A percentile compares a stretch with the other conserved stretches of the same genome.
phyloP scores from a whole-genome alignment of 2,113 vertebrate genomes.

The Melospiza georgiana region DNA sequence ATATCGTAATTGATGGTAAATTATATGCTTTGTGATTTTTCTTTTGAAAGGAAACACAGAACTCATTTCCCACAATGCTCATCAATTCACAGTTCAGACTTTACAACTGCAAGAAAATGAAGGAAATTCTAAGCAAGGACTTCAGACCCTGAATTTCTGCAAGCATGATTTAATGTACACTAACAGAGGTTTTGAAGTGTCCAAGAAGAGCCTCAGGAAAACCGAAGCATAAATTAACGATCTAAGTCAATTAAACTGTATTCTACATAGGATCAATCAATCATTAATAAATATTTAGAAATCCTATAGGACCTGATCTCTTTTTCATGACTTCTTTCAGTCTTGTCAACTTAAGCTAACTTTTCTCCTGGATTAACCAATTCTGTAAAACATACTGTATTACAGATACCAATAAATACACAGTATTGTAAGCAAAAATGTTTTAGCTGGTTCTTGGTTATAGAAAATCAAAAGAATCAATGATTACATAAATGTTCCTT shows the following conservation, averaged over 20 bases:
- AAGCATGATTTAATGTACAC: not conserved
- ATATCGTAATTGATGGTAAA: conserved; percentile 22
- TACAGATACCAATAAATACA: not conserved
- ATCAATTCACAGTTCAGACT: not conserved
- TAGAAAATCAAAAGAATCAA: not conserved
- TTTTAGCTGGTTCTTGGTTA: not conserved
- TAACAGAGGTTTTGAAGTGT: not conserved
- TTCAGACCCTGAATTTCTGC: not conserved
- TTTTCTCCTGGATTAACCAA: not conserved
- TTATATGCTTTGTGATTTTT: not conserved
- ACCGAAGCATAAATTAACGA: not conserved
- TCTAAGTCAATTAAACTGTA: not conserved
- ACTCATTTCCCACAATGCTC: not conserved
- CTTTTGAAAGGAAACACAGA: conserved; percentile 9
- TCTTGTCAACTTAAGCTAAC: not conserved
- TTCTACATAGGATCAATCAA: not conserved
- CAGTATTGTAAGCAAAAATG: not conserved
- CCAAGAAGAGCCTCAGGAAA: not conserved
- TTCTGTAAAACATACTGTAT: not conserved
- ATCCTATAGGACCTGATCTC: not conserved
- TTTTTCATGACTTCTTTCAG: not conserved
- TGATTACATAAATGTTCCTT: conserved; percentile 12
- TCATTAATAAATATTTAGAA: not conserved
- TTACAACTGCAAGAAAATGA: not conserved
- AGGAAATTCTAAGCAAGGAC: not conserved